Conservation (phyloP, 2,888 invertebrate species). For the Xestia ashworthii region DNA sequence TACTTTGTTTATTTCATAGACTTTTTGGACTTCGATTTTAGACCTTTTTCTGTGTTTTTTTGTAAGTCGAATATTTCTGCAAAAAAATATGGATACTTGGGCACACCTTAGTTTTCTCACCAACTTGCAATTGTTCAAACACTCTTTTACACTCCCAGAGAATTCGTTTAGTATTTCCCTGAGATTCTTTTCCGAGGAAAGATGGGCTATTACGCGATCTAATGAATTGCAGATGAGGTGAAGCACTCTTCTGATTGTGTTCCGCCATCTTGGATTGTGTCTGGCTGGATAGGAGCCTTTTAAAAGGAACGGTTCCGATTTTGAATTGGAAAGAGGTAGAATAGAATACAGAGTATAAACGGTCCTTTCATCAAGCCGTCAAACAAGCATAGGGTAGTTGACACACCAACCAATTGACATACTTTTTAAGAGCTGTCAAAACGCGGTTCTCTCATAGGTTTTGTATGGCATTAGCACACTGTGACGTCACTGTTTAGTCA, state of each 20-base stretch:
- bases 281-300: conserved; percentile 33
- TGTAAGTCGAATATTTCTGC: too few relatives aligned
- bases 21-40: too few relatives aligned
- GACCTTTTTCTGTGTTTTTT: too few relatives aligned
- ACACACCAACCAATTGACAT: too few relatives aligned
- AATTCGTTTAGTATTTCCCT: conserved; percentile 33
- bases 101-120: background rate
- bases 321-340: conserved; percentile 27
- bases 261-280: conserved; percentile 51
- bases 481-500: too few relatives aligned
- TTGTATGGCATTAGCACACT: too few relatives aligned
- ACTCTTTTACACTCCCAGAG: conserved; percentile 1
- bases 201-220: conserved; percentile 57
- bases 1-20: too few relatives aligned
- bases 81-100: too few relatives aligned
- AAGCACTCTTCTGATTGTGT: conserved; percentile 63
- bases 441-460: too few relatives aligned
- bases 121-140: background rate
- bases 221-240: conserved; percentile 68
- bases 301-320: conserved; percentile 4
- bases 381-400: too few relatives aligned
- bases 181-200: conserved; percentile 35
- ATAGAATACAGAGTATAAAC: background rate
- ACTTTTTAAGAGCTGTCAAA: too few relatives aligned
- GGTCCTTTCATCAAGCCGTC: too few relatives aligned